Base-by-base conservation (phyloP, 2,888 invertebrate genomes). In the Acanthosepion lycidas region DNA sequence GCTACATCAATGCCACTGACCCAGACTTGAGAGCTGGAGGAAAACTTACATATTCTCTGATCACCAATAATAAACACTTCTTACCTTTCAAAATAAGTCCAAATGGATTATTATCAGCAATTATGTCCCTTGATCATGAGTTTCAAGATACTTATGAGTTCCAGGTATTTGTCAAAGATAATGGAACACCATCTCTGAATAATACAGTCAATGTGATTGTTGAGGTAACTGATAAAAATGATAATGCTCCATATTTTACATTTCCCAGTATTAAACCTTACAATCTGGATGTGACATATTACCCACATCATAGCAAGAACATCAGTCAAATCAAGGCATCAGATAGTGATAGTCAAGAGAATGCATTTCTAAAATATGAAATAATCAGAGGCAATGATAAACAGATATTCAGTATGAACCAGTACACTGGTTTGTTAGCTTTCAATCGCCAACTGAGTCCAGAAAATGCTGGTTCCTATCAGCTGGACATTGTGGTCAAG, bases 381-480 rank as follows among this genome's bases (percentile, higher is more conserved):
- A 78, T 78, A 78, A 78, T 78, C 78, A 78, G n/a, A 78, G 78
- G 78, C n/a, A 78, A 78, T 78, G 78, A 78, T 15, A 78, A 78
- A 33, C 78, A 78, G 78, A 78, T 78, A 12, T 78, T 78, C 78
- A 78, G 15, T 33, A 78, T 78, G n/a, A 78, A 78, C 78, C 78
- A 78, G 78, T 78, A 78, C 78, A 78, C 78, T n/a, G 78, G 78
- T 78, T 78, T 78, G n/a, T 78, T 78, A 78, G 78, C n/a, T 78
- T 78, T 78, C n/a, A 78, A 78, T 78, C n/a, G n/a, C 2, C 78
- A 78, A 78, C 78, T 78, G n/a, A 78, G n/a, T 6, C 78, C 12
- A 78, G n/a, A 78, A 78, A 78, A 78, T 78, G 78, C 78, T 78
- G 78, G 78, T 12, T n/a, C 78, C 78, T 78, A 78, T 78, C 78